phyloP scores from a whole-genome alignment of 2,888 invertebrate genomes.

The Parthenolecanium corni region DNA sequence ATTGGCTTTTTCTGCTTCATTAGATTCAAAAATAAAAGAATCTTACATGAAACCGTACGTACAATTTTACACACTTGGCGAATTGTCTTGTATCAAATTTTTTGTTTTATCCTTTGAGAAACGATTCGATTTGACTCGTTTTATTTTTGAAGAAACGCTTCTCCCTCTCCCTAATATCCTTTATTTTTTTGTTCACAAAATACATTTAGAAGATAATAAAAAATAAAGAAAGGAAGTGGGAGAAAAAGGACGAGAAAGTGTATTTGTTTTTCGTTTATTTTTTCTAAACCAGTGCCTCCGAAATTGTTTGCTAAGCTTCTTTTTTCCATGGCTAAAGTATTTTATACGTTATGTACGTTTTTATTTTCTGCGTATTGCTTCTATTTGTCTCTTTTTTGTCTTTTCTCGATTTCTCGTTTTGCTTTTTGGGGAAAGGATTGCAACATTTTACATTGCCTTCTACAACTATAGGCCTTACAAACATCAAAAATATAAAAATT shows the following conservation, averaged over 20 bases:
- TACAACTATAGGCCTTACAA: too few relatives aligned
- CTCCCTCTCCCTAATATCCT: not conserved
- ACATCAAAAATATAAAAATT: too few relatives aligned
- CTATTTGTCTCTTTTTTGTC: too few relatives aligned
- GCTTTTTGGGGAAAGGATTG: too few relatives aligned
- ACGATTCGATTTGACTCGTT: not conserved
- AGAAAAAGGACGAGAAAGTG: not conserved
- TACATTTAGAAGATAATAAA: slow-evolving; percentile 8
- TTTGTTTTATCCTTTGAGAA: not conserved
- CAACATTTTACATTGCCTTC: too few relatives aligned
- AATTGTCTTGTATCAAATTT: not conserved
- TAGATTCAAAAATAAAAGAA: not conserved
- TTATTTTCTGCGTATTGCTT: too few relatives aligned
- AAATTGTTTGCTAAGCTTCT: too few relatives aligned
- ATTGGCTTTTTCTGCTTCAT: not conserved
- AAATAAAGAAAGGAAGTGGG: not conserved
- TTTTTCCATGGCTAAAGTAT: too few relatives aligned
- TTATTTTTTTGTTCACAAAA: slow-evolving; percentile 1
- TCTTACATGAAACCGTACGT: not conserved
- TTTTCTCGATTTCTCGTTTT: too few relatives aligned
- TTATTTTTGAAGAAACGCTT: slow-evolving; percentile 1
- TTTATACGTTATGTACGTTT: too few relatives aligned
- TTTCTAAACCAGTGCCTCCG: not conserved
- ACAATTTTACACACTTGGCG: not conserved
- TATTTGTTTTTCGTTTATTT: not conserved